Evolutionary conservation across 1,140 invertebrate species (phyloP).

Genomic region (Zophobas morio): DNA sequence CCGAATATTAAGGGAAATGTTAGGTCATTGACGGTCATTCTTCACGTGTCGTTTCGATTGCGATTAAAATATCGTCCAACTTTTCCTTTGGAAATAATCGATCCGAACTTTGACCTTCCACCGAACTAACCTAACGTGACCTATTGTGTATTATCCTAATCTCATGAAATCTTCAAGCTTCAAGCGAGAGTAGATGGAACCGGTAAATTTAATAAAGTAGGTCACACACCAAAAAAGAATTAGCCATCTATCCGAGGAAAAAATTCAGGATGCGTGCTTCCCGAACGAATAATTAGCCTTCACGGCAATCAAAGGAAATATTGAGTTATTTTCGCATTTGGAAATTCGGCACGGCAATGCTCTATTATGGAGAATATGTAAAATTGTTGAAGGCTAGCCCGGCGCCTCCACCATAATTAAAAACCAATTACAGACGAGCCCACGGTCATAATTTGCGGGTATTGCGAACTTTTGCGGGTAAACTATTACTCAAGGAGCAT

Average conservation of each 20-base stretch:
- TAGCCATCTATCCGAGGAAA: slow-evolving; percentile 6
- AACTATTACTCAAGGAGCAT: too few species aligned
- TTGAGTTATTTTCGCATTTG: slow-evolving; percentile 40
- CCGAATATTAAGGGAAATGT: neutral
- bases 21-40: slow-evolving; percentile 12
- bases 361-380: neutral
- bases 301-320: slow-evolving; percentile 33
- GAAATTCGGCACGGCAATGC: slow-evolving; percentile 17
- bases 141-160: slow-evolving; percentile 36
- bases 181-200: neutral
- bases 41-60: neutral
- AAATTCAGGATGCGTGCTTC: slow-evolving; percentile 21
- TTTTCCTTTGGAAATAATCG: slow-evolving; percentile 29
- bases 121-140: slow-evolving; percentile 37
- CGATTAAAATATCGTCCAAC: neutral
- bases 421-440: slow-evolving; percentile 5
- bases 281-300: slow-evolving; percentile 30
- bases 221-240: slow-evolving; percentile 36
- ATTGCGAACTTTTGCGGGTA: too few species aligned
- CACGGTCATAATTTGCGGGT: slow-evolving; percentile 11
- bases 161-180: slow-evolving; percentile 21
- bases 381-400: neutral
- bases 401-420: slow-evolving; percentile 30
- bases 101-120: slow-evolving; percentile 32
- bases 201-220: slow-evolving; percentile 37